Evolutionary conservation across 2,888 invertebrate species (phyloP), one percentile per base, ranked within the genome.

Genomic region (Hoplodrina blanda): DNA sequence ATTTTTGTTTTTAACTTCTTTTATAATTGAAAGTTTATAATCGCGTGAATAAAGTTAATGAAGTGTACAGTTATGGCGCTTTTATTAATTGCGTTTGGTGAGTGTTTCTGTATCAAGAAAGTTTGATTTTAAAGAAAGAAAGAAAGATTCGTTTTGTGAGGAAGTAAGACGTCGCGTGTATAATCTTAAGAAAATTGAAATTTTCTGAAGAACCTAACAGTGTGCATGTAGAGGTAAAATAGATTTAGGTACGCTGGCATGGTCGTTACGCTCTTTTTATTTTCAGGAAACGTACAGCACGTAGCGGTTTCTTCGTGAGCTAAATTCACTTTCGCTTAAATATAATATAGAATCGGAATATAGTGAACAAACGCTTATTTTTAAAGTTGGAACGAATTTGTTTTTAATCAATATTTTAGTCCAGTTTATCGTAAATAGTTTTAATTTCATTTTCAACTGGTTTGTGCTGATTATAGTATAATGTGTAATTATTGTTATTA

Each of bases 11-110:
- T 66, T 70, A 73, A 67, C 52, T 53, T 62, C 8, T 19, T 62
- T 73, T 64, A 70, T 73, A 76, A 80, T 79, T 76, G 53, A 56
- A 68, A 67, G 62, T 73, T 78, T 49, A 67, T 53, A 69, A 49
- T 71, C 55, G 70, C 44, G 76, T 71, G 72, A 68, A 62, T 60
- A 74, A 69, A 73, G 52, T 71, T 73, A 78, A 69, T 81, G 49
- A 69, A 72, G 83, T 82, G 77, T 69, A 70, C 60, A 76, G 63
- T 71, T 69, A 85, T 84, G 85, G 70, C 73, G 59, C 57, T 66
- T 61, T 66, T 76, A 33, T 54, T 79, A 56, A 50, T 84, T 71
- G 69, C 69, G 44, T 62, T 80, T 6, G 85, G 85, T 85, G 68
- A 83, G 85, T 85, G 65, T 41, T 61, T 49, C 69, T 71, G 25